A percentile compares a stretch with the other conserved stretches of the same genome.
These are phyloP conservation scores for Scelioninae gen. 1 DNA, from an alignment of 2,888 invertebrate species.

Conservation along the genomic window DNA sequence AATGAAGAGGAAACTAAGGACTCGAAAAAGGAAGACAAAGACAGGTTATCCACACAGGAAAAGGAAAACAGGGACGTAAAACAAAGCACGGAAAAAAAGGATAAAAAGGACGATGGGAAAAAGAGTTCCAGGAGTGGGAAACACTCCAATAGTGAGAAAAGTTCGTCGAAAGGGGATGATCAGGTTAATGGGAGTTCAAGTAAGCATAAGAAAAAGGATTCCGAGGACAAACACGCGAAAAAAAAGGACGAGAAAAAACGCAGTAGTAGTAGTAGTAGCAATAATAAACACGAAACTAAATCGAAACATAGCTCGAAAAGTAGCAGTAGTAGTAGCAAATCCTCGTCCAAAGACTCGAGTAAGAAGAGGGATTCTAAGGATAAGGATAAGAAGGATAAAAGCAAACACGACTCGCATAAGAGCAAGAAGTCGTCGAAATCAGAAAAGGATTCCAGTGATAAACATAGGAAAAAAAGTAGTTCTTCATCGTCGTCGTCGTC, in stretches of 20 bases:
- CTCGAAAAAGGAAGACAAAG: conserved; percentile 64
- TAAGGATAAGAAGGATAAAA: conserved; percentile 71
- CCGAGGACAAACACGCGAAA: conserved; percentile 67
- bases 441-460: conserved; percentile 74
- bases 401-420: conserved; percentile 76
- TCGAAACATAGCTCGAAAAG: conserved; percentile 73
- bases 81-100: conserved; percentile 35
- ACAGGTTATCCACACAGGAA: conserved; percentile 58
- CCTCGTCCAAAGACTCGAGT: conserved; percentile 69
- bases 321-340: conserved; percentile 70
- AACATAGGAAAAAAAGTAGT: conserved; percentile 72
- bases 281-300: conserved; percentile 79
- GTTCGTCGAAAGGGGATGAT: conserved; percentile 61
- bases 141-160: conserved; percentile 52
- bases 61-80: conserved; percentile 68
- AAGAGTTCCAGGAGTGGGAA: conserved; percentile 69
- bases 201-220: conserved; percentile 69
- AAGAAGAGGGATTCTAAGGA: conserved; percentile 68
- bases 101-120: conserved; percentile 71
- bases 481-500: conserved; percentile 53
- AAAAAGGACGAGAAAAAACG: conserved; percentile 78
- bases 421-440: conserved; percentile 70
- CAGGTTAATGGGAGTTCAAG: conserved; percentile 60
- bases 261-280: conserved; percentile 73
- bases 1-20: no score